Base-by-base conservation (phyloP, 2,797 vertebrate species). In the Cercopithecus petaurista region DNA sequence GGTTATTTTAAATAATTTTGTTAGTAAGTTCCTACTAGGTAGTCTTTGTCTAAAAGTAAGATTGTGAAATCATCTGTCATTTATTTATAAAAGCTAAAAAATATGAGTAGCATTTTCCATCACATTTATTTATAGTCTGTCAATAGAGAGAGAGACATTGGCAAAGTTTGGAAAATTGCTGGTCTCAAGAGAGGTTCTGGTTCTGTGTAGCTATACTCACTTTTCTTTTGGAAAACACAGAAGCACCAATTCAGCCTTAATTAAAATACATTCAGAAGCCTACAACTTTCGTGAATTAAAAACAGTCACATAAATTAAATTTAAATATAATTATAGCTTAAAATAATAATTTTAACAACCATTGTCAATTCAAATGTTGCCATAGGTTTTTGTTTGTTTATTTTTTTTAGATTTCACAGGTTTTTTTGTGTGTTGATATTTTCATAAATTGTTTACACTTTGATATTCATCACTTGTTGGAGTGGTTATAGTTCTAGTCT, bases 1-100 rank as follows among this genome's bases (percentile, higher is more conserved):
- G 52, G 43, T 43, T 64, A 80, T 15, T 61, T 92, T 67, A 81
- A 83, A 76, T 55, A 57, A 52, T 48, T 88, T 14, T 75, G 41
- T 55, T 70, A 77, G 43, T 52, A 89, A 21, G 2, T 11, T 89
- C 5, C 19, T 50, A 81, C 28, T 33, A 75, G 57, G 17, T 67
- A 92, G 46, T 0, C 19, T 14, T 52, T 77, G 39, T 85, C 43
- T 96, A 94, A 96, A 93, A 77, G 61, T 82, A 96, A 55, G 43
- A 61, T 76, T 76, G 15, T 86, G 52, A 96, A 81, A 70, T 64
- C 21, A 39, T 22, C 46, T 85, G n/a, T 76, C 36, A 85, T n/a
- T 92, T 85, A 73, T 57, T 67, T 36, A 67, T 67, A 57, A 57
- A 85, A 84, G 15, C n/a, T 75, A n/a, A 77, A 50, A 21, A 48